Percentiles rank a stretch among this genome's conserved stretches.
Conservation (phyloP, 1,140 invertebrate species). For the Eumaeus atala region DNA sequence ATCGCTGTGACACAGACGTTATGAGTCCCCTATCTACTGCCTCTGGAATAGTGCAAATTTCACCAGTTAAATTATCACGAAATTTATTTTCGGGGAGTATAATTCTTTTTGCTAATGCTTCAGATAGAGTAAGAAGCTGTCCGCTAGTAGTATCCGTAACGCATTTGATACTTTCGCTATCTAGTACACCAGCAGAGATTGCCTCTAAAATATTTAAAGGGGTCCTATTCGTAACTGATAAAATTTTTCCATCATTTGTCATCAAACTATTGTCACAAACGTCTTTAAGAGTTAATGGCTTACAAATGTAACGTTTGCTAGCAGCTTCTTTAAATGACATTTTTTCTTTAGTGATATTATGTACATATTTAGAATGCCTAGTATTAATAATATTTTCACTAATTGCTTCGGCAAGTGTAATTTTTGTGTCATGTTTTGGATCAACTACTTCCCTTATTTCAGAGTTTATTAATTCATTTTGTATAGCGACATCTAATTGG, state of each 20-base stretch:
- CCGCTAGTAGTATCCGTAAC: slow-evolving; percentile 86
- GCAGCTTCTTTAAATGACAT: slow-evolving; percentile 87
- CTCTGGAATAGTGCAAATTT: slow-evolving; percentile 83
- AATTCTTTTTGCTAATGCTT: slow-evolving; percentile 87
- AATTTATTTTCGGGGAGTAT: slow-evolving; percentile 84
- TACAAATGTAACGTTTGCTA: slow-evolving; percentile 84
- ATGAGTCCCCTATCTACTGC: slow-evolving; percentile 92
- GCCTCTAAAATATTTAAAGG: slow-evolving; percentile 89
- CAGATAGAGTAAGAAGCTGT: slow-evolving; percentile 86
- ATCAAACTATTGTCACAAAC: slow-evolving; percentile 87
- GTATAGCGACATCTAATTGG: slow-evolving; percentile 85
- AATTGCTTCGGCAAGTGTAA: slow-evolving; percentile 88
- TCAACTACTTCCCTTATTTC: slow-evolving; percentile 88
- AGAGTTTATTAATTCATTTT: slow-evolving; percentile 84
- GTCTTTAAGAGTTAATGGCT: slow-evolving; percentile 93
- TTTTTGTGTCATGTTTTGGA: slow-evolving; percentile 82
- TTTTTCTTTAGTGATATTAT: slow-evolving; percentile 83
- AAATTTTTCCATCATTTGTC: slow-evolving; percentile 84
- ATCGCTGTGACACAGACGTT: slow-evolving; percentile 89
- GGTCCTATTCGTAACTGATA: slow-evolving; percentile 84
- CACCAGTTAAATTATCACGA: slow-evolving; percentile 81
- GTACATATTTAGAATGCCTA: slow-evolving; percentile 85
- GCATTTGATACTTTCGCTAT: slow-evolving; percentile 86
- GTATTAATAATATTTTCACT: slow-evolving; percentile 84
- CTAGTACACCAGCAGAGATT: slow-evolving; percentile 88